A percentile compares a stretch with the other conserved stretches of the same genome.
phyloP scores from a whole-genome alignment of 2,888 invertebrate species.

The Lumbricus terrestris region DNA sequence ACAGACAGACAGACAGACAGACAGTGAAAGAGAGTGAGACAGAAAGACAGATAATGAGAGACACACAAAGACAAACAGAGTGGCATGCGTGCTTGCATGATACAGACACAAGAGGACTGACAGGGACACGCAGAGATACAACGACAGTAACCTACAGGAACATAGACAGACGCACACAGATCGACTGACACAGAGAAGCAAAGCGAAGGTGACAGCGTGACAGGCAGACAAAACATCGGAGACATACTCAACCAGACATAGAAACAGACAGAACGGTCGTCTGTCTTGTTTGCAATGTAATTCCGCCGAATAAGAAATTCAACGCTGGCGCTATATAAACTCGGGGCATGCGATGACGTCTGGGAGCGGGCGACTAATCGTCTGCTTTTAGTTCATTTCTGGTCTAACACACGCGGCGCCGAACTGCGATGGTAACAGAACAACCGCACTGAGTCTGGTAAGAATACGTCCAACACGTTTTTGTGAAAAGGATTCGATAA shows the following conservation, averaged over 20 bases:
- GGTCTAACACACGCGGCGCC: not conserved
- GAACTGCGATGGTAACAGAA: not conserved
- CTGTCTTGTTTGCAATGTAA: not conserved
- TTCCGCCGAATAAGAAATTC: not conserved
- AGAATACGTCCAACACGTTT: not conserved
- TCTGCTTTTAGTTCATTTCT: conserved; percentile 3
- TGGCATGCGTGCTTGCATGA: no score
- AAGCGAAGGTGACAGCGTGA: no score
- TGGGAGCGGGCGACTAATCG: not conserved
- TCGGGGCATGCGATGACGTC: not conserved
- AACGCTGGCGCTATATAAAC: not conserved
- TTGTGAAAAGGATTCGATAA: no score
- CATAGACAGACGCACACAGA: no score
- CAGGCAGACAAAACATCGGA: no score
- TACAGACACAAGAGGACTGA: no score
- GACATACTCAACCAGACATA: not conserved
- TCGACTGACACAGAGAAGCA: no score
- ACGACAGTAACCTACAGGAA: no score
- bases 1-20: not conserved
- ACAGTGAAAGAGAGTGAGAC: no score
- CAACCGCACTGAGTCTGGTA: not conserved
- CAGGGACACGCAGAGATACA: no score
- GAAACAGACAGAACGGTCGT: not conserved
- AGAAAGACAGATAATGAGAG: no score
- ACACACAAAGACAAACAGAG: no score